These are phyloP conservation scores for Eulemur rufifrons DNA, from an alignment of 2,113 vertebrate species.

Conservation along the genomic window DNA sequence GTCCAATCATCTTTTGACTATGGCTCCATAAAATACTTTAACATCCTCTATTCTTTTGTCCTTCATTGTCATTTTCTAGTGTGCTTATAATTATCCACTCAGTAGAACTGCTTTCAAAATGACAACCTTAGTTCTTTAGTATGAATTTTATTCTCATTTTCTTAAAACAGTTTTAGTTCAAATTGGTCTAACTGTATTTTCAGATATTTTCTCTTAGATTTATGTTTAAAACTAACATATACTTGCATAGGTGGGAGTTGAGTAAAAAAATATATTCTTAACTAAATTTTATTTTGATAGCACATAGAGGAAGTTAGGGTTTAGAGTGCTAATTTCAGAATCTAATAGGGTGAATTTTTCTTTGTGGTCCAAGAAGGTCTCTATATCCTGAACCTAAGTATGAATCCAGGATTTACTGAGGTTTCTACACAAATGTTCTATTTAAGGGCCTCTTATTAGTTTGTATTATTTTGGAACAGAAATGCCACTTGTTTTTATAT, in stretches of 20 bases:
- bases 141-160: slow-evolving; percentile 39
- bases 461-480: slow-evolving; percentile 17
- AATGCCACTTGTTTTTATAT: background rate
- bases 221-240: background rate
- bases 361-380: background rate
- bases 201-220: slow-evolving; percentile 23
- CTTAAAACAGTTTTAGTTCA: slow-evolving; percentile 13
- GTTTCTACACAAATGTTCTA: background rate
- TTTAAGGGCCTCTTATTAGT: background rate
- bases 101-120: slow-evolving; percentile 36
- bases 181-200: slow-evolving; percentile 16
- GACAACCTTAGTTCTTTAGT: background rate
- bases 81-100: slow-evolving; percentile 32
- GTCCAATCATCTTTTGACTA: background rate
- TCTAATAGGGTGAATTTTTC: background rate
- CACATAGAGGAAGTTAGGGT: background rate
- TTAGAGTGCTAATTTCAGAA: background rate
- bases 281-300: background rate
- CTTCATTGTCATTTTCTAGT: slow-evolving; percentile 19
- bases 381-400: background rate
- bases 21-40: background rate
- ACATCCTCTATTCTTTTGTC: background rate
- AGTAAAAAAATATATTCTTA: background rate
- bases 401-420: background rate
- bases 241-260: background rate